Conservation (phyloP, 2,797 vertebrate genomes). For the Propithecus perrieri region DNA sequence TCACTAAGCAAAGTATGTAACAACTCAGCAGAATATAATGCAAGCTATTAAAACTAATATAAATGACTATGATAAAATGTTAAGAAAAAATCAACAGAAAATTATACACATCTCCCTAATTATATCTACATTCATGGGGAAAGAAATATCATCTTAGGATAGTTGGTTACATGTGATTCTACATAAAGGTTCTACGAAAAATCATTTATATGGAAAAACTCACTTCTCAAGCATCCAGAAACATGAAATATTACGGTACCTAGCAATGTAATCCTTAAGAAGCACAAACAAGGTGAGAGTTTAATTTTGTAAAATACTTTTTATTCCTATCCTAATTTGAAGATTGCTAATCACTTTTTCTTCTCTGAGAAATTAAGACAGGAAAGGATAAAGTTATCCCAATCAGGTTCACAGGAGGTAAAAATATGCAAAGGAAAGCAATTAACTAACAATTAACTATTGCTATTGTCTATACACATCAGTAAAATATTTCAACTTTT, state of each 20-base stretch:
- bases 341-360: neutral
- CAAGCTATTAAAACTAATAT: conserved; percentile 24
- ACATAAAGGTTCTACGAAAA: neutral
- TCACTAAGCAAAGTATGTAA: neutral
- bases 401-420: neutral
- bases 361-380: neutral
- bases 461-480: neutral
- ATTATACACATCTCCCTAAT: neutral
- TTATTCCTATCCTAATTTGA: neutral
- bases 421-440: neutral
- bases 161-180: neutral
- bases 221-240: neutral
- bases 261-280: neutral
- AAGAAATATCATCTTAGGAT: neutral
- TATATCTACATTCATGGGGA: neutral
- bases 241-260: neutral
- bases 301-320: neutral
- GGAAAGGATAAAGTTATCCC: neutral
- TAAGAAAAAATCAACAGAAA: neutral
- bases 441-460: neutral
- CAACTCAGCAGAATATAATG: neutral
- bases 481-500: conserved; percentile 9
- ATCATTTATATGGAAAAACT: neutral
- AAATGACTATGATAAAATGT: neutral
- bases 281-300: neutral